Percentiles rank a stretch among this genome's conserved stretches.
Evolutionary conservation across 2,113 vertebrate genomes (phyloP).

Genomic region (Leptocoma aspasia): DNA sequence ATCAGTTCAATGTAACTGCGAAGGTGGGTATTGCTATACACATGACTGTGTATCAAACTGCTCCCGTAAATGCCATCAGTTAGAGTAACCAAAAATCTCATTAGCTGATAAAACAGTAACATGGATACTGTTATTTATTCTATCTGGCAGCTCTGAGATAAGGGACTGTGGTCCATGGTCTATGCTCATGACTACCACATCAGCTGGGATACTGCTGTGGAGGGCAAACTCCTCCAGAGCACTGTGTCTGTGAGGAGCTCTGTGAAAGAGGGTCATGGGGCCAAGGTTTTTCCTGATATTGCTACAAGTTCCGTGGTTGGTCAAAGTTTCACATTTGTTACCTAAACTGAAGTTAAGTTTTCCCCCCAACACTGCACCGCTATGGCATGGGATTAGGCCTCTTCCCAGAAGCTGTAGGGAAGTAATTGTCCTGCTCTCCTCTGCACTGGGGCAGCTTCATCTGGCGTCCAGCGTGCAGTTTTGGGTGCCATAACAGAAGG

Average conservation of each 20-base stretch:
- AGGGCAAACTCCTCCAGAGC: background rate
- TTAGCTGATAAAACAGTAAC: background rate
- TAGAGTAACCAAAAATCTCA: background rate
- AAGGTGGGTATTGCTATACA: background rate
- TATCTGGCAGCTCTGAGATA: background rate
- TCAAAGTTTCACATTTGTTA: background rate
- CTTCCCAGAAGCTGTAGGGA: too few species aligned
- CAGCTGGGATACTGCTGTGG: background rate
- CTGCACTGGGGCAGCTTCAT: background rate
- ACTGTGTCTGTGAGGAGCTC: rapidly evolving
- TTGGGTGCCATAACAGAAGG: background rate
- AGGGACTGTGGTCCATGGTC: rapidly evolving
- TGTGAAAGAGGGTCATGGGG: too few species aligned
- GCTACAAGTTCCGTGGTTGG: background rate
- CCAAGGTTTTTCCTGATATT: background rate
- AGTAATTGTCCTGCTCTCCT: background rate
- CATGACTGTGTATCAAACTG: background rate
- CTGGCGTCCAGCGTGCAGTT: background rate
- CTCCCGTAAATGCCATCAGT: background rate
- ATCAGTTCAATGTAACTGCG: background rate
- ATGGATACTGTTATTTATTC: background rate
- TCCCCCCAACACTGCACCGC: background rate
- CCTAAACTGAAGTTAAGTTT: background rate
- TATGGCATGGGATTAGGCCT: too few species aligned
- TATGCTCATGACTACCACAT: background rate